These are phyloP conservation scores for Oryctolagus cuniculus DNA, from an alignment of 2,113 vertebrate genomes.

Conservation along the genomic window mOryCun1.1 NC_091436.1:135610001-135610500, in stretches of 20 bases:
- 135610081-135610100: background rate
- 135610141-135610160: background rate
- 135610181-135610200: background rate
- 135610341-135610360: background rate
- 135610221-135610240: background rate
- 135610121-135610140: too few relatives aligned
- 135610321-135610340: constrained; percentile 5
- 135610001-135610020: too few relatives aligned
- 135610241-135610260: background rate
- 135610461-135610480: accelerated
- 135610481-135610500: background rate
- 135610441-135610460: background rate
- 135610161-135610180: background rate
- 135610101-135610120: background rate
- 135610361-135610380: background rate
- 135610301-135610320: background rate
- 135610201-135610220: background rate
- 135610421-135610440: accelerated
- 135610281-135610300: constrained; percentile 30
- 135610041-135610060: background rate
- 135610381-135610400: accelerated
- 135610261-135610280: too few relatives aligned
- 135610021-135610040: background rate
- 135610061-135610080: background rate
- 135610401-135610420: background rate